A percentile compares a stretch with the other conserved stretches of the same genome.
Conservation (phyloP, 1,140 invertebrate genomes). For the Achatina immaculata region DNA sequence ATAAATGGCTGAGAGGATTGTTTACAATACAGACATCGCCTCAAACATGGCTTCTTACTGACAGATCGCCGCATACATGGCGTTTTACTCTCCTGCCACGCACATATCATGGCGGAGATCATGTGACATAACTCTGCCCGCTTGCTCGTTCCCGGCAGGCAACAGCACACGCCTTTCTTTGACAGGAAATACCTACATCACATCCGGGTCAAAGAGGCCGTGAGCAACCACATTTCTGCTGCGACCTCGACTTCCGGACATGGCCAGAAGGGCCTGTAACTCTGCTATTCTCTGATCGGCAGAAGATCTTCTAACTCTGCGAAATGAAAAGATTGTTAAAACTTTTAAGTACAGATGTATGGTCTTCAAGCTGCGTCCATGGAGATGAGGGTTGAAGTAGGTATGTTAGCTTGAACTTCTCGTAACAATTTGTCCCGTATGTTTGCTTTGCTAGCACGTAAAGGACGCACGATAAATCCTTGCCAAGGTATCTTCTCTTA, state of each 20-base stretch:
- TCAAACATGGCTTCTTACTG: not conserved
- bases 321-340: conserved; percentile 7
- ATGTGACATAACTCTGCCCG: not conserved
- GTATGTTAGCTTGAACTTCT: too few species aligned
- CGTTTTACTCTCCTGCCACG: not conserved
- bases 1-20: not conserved
- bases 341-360: too few species aligned
- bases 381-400: too few species aligned
- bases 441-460: too few species aligned
- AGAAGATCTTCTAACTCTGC: conserved; percentile 55
- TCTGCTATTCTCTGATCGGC: conserved; percentile 62
- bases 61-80: not conserved
- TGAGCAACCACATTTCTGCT: conserved; percentile 44
- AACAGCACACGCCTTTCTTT: not conserved
- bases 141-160: not conserved
- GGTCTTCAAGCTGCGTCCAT: too few species aligned
- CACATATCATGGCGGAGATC: not conserved
- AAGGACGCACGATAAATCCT: too few species aligned
- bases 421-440: too few species aligned
- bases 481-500: too few species aligned
- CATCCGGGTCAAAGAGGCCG: conserved; percentile 53
- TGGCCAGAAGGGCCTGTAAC: conserved; percentile 56
- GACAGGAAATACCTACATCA: conserved; percentile 49
- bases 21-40: not conserved
- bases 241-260: conserved; percentile 45